These are phyloP conservation scores for Dryas iulia DNA, from an alignment of 1,140 invertebrate genomes.

Conservation along the genomic window DNA sequence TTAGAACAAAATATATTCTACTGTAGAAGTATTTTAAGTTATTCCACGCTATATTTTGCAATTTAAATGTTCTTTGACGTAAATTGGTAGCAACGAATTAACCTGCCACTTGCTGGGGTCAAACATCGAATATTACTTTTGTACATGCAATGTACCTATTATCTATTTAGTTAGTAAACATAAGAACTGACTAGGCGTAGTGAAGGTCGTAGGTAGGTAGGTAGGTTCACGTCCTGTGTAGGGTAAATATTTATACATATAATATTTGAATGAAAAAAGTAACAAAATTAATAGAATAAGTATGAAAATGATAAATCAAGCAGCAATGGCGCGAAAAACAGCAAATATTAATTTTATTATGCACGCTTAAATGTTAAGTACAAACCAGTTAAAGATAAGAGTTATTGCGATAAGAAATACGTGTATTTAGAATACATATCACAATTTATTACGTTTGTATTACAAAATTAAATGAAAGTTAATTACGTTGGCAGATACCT, in stretches of 20 bases:
- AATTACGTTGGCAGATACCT: neutral
- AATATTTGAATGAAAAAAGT: neutral
- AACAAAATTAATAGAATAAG: neutral
- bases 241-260: neutral
- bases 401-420: neutral
- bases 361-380: neutral
- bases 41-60: neutral
- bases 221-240: neutral
- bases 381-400: neutral
- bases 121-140: neutral
- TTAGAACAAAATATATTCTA: too few relatives aligned
- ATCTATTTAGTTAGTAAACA: neutral
- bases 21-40: neutral
- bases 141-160: neutral
- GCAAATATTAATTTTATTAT: neutral
- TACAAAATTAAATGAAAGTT: neutral
- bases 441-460: neutral
- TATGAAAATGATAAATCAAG: neutral
- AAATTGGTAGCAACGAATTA: neutral
- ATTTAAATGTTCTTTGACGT: constrained; percentile 3
- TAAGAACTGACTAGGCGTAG: neutral
- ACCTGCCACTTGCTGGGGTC: neutral
- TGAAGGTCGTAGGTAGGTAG: neutral
- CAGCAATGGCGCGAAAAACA: neutral
- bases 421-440: neutral